Base-by-base conservation (phyloP, 2,888 invertebrate genomes). In the Caenorhabditis japonica region DNA sequence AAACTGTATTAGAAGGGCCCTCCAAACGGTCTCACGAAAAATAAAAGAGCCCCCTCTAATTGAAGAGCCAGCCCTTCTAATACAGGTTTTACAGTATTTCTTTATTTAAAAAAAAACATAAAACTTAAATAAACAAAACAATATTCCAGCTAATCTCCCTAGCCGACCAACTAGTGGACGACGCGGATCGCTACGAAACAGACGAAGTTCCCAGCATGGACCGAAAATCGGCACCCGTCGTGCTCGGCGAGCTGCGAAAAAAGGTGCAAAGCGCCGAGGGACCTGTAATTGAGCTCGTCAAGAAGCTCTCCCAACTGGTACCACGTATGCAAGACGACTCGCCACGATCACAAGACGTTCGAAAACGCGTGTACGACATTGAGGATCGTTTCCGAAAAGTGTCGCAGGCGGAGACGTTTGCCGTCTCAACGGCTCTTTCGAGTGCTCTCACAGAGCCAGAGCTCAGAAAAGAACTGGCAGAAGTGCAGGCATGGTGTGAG, bases 251-350 rank as follows among this genome's bases (percentile, higher is more conserved):
- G 53, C 46, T 72, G n/a, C 47, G 72, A 13, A 56, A 62, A 47
- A 60, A 66, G 3, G 53, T 71, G 4, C 33, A 60, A 0, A 21
- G 44, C 13, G 69, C 79, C 8, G 80, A 81, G 33, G 51, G 41
- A 1, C 70, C 72, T 0, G 76, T 81, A 8, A 77, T 77, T 34
- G 79, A 81, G 30, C 47, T 73, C 8, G 75, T 79, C 0, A 75
- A 79, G n/a, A 76, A 73, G 5, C 51, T 76, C 15, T 79, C 75
- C 1, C 53, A 62, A 30, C 15, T 79, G 19, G 73, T 81, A 1
- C 76, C 77, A 4, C 39, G 79, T 30, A 60, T 81, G 79, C 66
- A 69, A 55, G 81, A 81, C 15, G 66, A 70, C 21, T 72, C 75
- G 13, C 55, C 53, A 41, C 68, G 46, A 33, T 64, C 75, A 7